These are phyloP conservation scores for Drosophila yooni DNA, from an alignment of 2,888 invertebrate genomes.

Conservation along the genomic window DNA sequence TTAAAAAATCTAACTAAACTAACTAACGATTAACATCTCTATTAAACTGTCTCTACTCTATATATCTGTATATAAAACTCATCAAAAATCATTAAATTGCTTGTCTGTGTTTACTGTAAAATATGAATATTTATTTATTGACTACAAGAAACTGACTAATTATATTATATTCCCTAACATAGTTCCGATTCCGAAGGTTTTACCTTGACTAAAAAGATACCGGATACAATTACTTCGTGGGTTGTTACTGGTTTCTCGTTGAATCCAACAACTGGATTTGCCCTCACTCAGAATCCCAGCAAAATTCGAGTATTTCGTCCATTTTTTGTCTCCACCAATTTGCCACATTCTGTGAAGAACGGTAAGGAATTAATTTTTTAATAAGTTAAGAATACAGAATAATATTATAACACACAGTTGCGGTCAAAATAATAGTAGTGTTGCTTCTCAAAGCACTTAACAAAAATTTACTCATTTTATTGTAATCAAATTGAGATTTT, in stretches of 20 bases:
- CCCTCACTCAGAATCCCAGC: slow-evolving; percentile 89
- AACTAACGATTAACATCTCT: background rate
- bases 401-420: background rate
- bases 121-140: background rate
- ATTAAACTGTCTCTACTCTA: background rate
- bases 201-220: slow-evolving; percentile 87
- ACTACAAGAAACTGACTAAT: background rate
- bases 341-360: slow-evolving; percentile 94
- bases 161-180: background rate
- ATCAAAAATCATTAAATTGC: slow-evolving; percentile 13
- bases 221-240: slow-evolving; percentile 94
- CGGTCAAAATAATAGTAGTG: background rate
- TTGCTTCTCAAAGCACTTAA: background rate
- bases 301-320: slow-evolving; percentile 92
- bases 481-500: background rate
- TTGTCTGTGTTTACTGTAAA: slow-evolving; percentile 11
- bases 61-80: background rate
- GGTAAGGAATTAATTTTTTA: slow-evolving; percentile 88
- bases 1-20: background rate
- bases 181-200: slow-evolving; percentile 74
- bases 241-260: slow-evolving; percentile 93
- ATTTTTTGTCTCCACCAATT: slow-evolving; percentile 93
- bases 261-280: slow-evolving; percentile 90
- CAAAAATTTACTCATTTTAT: background rate
- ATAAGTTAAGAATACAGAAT: background rate